Base-by-base conservation (phyloP, 1,140 invertebrate genomes). In the Pseudachorutes palmiensis region DNA sequence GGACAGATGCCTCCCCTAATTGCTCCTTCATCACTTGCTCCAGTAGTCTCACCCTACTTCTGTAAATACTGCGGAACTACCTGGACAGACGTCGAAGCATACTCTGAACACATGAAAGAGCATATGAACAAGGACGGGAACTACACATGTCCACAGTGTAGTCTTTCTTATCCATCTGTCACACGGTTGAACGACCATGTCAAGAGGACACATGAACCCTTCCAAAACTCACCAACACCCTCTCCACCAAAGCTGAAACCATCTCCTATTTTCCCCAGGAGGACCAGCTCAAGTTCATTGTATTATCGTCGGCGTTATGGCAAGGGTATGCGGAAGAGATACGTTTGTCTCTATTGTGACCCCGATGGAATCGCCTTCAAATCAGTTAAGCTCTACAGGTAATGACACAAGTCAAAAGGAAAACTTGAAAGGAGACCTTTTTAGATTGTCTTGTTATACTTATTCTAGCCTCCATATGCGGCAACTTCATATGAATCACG, bases 381-480 rank as follows among this genome's bases (percentile, higher is more conserved):
- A 9, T 16, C 12, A 12, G 51, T 55, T 22, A 55, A 55, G 24
- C 12, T 55, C 9, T 55, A 12, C 51, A 55, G 12, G 24, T 24
- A 5, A 16, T 12, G 24, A 55, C 9, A 55, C 24, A 9, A 55
- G 24, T 24, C 24, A 45, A 45, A 45, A 12, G 9, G n/a, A n/a
- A 45, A 45, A 12, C 19, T 45, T 45, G 36, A 45, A 45, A 14
- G 24, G 51, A 5, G 24, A 9, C 51, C 14, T 55, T 14, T 24
- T 55, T 26, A 55, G 24, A 14, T 24, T 55, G 3, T 5, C 24
- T 14, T 55, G 24, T 14, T 55, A 14, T 55, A 14, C 14, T 19
- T 55, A 55, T 55, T 55, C 51, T 55, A 55, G 51, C 24, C 51
- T 9, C 5, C 51, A 55, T 22, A 55, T 55, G 51, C 51, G 51